Evolutionary conservation across 2,888 invertebrate genomes (phyloP), one percentile per base, ranked within the genome.

Genomic region (Cephus runcator): DNA sequence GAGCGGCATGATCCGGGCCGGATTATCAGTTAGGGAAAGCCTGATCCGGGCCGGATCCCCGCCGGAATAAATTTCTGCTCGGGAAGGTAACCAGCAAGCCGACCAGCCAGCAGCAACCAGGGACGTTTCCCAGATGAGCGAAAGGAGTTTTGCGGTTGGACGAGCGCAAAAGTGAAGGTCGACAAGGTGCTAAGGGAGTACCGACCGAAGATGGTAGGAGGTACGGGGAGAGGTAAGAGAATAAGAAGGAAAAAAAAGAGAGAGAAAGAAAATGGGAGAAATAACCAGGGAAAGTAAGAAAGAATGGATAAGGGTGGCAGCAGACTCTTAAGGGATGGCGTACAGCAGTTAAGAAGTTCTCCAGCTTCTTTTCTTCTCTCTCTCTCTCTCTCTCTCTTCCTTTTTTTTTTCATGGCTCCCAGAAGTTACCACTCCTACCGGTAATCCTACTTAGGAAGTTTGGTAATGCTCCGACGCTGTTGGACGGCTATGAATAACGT

Each of bases 401-500:
- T 9, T 56, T 56, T 9, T 56, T 80, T 82, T 83, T 82, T 81
- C 82, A 77, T 75, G 80, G 79, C 80, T 80, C 83, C 75, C 74
- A 33, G 31, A 34, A 76, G 73, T 73, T 86, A 80, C 84, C 82
- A 82, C 81, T 83, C 83, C 80, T 75, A 81, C 83, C 82, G 81
- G 85, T 87, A 88, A 89, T 89, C 87, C 85, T 85, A 84, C 87
- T 87, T 84, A 86, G 85, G 84, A 87, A 87, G 83, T 87, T 86
- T 80, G 83, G 82, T 84, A 87, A 88, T 85, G 33, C 71, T 83
- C 83, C 81, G 81, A 33, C 71, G 71, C 71, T 31, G 31, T 71
- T 71, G 33, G 71, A 71, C 76, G 81, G 87, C 87, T 87, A 87
- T 87, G 87, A 88, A 87, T 87, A 88, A 87, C 87, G 85, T 82